These are phyloP conservation scores for Sebastes paucispinis DNA, from an alignment of 2,797 vertebrate genomes.

Conservation along the genomic window DNA sequence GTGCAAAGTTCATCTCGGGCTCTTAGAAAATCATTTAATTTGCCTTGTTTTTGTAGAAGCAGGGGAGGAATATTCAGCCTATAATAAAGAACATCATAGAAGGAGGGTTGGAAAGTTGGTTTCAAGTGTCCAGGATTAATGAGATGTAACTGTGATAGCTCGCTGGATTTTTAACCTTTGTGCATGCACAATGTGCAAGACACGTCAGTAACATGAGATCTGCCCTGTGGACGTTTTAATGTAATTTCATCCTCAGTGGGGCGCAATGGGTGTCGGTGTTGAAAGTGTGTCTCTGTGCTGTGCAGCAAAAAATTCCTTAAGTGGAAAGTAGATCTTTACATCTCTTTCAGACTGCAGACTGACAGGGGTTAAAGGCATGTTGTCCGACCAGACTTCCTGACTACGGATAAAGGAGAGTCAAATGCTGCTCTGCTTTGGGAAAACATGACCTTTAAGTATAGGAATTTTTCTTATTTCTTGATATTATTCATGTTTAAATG, in stretches of 20 bases:
- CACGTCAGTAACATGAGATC: slow-evolving; percentile 1
- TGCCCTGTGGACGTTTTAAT: slow-evolving; percentile 9
- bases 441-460: neutral
- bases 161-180: slow-evolving; percentile 10
- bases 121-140: slow-evolving; percentile 4
- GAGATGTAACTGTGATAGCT: slow-evolving; percentile 4
- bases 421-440: slow-evolving; percentile 1
- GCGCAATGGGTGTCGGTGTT: neutral
- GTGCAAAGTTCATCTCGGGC: slow-evolving; percentile 37
- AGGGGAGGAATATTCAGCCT: neutral
- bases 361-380: slow-evolving; percentile 6
- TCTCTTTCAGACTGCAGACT: neutral
- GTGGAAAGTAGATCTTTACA: neutral
- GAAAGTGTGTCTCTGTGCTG: neutral
- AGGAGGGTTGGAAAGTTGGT: neutral
- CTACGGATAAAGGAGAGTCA: neutral
- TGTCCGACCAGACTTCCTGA: neutral
- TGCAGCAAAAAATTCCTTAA: neutral
- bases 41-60: slow-evolving; percentile 32
- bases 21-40: slow-evolving; percentile 31
- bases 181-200: neutral
- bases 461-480: neutral
- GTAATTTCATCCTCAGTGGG: slow-evolving; percentile 8
- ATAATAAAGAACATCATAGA: neutral
- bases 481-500: neutral